Evolutionary conservation across 2,888 invertebrate genomes (phyloP).

Genomic region (Gastracanthus pulcherrimus): DNA sequence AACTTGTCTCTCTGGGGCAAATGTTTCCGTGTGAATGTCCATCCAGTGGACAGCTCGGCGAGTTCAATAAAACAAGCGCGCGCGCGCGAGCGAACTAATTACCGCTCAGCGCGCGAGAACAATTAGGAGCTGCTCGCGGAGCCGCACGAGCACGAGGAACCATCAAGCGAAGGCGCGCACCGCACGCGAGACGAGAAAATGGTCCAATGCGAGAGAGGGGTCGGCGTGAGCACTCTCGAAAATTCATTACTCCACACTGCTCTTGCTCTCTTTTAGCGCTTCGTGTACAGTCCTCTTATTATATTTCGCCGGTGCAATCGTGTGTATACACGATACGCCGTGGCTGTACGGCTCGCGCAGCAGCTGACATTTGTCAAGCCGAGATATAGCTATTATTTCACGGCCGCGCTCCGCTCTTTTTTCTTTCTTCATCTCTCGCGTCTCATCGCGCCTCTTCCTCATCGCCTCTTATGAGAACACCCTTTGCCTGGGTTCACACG

Average conservation of each 20-base stretch:
- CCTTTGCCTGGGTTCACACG: constrained; percentile 38
- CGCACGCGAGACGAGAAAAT: too few relatives aligned
- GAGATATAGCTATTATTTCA: constrained; percentile 9
- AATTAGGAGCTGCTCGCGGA: constrained; percentile 13
- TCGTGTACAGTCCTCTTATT: constrained; percentile 1
- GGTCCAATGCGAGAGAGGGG: neutral
- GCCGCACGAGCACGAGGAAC: neutral
- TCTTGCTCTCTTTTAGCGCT: too few relatives aligned
- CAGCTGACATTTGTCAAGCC: constrained; percentile 15
- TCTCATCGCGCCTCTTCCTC: constrained; percentile 12
- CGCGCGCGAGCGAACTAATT: neutral
- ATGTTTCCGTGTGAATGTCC: too few relatives aligned
- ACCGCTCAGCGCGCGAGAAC: neutral
- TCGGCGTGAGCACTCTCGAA: too few relatives aligned
- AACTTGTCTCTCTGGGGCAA: too few relatives aligned
- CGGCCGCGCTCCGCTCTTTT: neutral
- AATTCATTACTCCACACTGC: constrained; percentile 18
- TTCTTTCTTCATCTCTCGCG: neutral
- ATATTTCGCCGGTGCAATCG: constrained; percentile 9
- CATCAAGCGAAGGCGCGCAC: too few relatives aligned
- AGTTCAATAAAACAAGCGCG: too few relatives aligned
- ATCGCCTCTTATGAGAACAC: constrained; percentile 38
- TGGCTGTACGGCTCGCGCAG: neutral
- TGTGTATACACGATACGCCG: neutral
- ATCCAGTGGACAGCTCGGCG: too few relatives aligned